These are phyloP conservation scores for Sphaeramia orbicularis DNA, from an alignment of 2,797 vertebrate species.

Conservation along the genomic window DNA sequence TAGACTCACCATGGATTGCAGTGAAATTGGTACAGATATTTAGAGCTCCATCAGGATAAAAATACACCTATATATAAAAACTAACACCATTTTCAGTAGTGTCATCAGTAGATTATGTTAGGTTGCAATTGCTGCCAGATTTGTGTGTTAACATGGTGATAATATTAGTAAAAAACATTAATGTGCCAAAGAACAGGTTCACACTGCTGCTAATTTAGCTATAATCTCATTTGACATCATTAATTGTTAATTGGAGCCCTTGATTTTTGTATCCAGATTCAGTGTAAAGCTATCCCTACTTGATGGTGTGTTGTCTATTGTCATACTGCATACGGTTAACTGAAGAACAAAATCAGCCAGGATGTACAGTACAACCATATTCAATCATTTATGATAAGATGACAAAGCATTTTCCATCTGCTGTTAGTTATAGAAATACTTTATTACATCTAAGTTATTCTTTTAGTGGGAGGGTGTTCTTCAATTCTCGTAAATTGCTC, in stretches of 20 bases:
- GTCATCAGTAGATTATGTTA: too few relatives aligned
- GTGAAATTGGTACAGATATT: too few relatives aligned
- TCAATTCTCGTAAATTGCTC: background rate
- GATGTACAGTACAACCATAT: conserved; percentile 6
- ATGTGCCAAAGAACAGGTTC: too few relatives aligned
- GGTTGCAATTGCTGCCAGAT: too few relatives aligned
- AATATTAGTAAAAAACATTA: too few relatives aligned
- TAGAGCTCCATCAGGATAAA: too few relatives aligned
- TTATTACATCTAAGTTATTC: background rate
- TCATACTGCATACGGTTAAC: background rate
- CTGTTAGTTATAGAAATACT: background rate
- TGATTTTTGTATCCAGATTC: background rate
- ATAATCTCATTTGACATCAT: background rate
- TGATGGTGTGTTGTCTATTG: background rate
- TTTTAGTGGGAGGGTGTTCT: background rate
- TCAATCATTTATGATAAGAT: background rate
- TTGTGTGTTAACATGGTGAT: too few relatives aligned
- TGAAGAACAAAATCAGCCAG: background rate
- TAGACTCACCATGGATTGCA: too few relatives aligned
- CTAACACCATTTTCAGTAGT: too few relatives aligned
- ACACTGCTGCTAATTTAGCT: background rate
- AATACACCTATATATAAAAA: too few relatives aligned
- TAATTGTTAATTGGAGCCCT: background rate
- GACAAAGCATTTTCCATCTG: background rate
- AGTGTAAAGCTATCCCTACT: background rate